Evolutionary conservation across 2,888 invertebrate species (phyloP).

Genomic region (Synergus umbraculus): DNA sequence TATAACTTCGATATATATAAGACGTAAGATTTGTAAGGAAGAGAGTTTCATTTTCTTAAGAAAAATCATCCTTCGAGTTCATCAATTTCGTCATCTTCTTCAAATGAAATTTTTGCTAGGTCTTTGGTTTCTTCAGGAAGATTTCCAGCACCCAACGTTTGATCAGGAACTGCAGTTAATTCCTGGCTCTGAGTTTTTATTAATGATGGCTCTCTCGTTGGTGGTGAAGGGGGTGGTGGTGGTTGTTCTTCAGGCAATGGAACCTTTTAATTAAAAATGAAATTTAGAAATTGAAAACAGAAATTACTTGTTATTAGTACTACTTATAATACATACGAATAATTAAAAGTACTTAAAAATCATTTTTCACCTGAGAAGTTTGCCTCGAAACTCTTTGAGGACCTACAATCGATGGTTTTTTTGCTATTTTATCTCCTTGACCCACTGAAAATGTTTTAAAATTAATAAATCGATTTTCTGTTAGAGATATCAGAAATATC

Average conservation of each 20-base stretch:
- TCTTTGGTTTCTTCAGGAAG: background rate
- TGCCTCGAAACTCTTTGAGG: background rate
- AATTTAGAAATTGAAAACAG: background rate
- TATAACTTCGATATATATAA: background rate
- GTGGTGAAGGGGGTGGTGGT: constrained; percentile 34
- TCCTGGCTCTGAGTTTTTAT: background rate
- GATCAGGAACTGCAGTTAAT: too few relatives aligned
- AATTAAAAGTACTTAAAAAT: background rate
- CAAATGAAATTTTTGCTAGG: background rate
- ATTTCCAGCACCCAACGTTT: background rate
- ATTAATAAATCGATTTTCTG: too few relatives aligned
- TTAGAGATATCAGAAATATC: too few relatives aligned
- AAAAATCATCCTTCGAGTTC: background rate
- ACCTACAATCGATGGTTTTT: background rate
- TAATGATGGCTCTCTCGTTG: background rate
- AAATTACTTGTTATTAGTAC: background rate
- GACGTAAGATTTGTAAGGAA: background rate
- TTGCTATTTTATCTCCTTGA: background rate
- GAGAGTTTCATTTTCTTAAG: background rate
- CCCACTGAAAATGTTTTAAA: background rate
- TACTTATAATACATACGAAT: background rate
- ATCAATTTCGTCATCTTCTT: background rate
- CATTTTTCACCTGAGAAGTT: background rate
- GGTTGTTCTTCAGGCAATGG: background rate
- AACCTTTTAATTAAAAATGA: background rate